Base-by-base conservation (phyloP, 23 tunicate genomes). In the Trididemnum nubilum region DNA sequence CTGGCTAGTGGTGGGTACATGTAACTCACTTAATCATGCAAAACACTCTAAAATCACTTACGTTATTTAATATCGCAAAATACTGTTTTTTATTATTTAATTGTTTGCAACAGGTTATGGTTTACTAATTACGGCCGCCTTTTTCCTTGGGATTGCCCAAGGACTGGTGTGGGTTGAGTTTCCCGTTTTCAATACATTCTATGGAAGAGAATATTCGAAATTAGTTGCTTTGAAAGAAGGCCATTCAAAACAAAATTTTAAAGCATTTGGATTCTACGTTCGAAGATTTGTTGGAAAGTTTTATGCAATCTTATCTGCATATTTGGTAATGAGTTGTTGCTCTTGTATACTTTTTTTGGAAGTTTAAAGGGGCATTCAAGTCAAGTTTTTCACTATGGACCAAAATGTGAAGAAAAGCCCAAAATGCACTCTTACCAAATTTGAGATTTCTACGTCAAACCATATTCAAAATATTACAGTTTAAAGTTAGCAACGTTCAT, bases 211-310 rank as follows among this genome's bases (percentile, higher is more conserved):
- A 34, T 72, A 35, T 5, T 35, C 78, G 1, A 72, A 34, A 1
- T 1, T 72, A 26, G 28, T 35, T 36, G 49, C 54, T 22, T n/a
- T 23, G 1, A 51, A 12, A 72, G n/a, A 2, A 26, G n/a, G 1
- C 1, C 2, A 72, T 19, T 34, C 1, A 1, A 66, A 7, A 26
- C 27, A 66, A 4, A 4, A n/a, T 1, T 1, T 3, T 26, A 72
- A 12, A 36, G 1, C 54, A 2, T 35, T 30, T 12, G 81, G 63
- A 23, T n/a, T 15, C 31, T 76, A 76, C 81, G 33, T 51, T 27
- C 35, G 81, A 31, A 37, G 81, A 76, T 76, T 76, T 51, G 33
- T 33, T 1, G 81, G 81, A 25, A 51, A 23, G 21, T 76, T 76
- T 51, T 76, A 30, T 33, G 23, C 65, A 44, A 28, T 76, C 23